A percentile compares a stretch with the other conserved stretches of the same genome.
phyloP scores from a whole-genome alignment of 1,140 invertebrate species.

The Lepidurus couesii region DNA sequence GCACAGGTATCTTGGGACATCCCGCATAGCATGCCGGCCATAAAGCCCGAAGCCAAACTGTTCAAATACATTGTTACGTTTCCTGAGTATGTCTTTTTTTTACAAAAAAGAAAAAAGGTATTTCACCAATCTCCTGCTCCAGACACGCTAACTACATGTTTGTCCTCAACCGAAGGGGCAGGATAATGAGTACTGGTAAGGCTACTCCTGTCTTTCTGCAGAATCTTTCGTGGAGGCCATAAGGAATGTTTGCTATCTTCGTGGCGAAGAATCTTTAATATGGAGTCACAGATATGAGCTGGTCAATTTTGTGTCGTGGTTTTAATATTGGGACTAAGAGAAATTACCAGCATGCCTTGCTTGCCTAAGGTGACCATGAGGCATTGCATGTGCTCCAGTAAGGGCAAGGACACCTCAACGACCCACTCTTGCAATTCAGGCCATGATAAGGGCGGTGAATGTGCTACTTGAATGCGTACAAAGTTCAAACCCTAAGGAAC shows the following conservation, averaged over 20 bases:
- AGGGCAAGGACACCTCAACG: constrained; percentile 38
- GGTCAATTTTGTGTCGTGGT: neutral
- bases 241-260: constrained; percentile 28
- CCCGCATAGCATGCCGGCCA: constrained; percentile 48
- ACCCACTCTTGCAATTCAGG: constrained; percentile 37
- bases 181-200: constrained; percentile 29
- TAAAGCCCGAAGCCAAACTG: constrained; percentile 51
- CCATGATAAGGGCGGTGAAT: neutral
- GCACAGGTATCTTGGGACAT: constrained; percentile 46
- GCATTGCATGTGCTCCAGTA: constrained; percentile 41
- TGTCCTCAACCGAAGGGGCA: constrained; percentile 37
- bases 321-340: neutral
- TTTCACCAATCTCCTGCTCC: constrained; percentile 50
- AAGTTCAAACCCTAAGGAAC: neutral
- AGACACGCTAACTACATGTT: constrained; percentile 50
- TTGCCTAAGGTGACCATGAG: constrained; percentile 46
- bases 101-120: constrained; percentile 33
- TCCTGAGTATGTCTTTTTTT: constrained; percentile 36
- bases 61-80: constrained; percentile 37
- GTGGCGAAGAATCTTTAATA: neutral
- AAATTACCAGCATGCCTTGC: constrained; percentile 45
- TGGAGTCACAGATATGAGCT: neutral
- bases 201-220: neutral
- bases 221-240: neutral
- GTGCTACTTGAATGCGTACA: neutral